Conservation (phyloP, 2,113 vertebrate species). For the Prunella himalayana region DNA sequence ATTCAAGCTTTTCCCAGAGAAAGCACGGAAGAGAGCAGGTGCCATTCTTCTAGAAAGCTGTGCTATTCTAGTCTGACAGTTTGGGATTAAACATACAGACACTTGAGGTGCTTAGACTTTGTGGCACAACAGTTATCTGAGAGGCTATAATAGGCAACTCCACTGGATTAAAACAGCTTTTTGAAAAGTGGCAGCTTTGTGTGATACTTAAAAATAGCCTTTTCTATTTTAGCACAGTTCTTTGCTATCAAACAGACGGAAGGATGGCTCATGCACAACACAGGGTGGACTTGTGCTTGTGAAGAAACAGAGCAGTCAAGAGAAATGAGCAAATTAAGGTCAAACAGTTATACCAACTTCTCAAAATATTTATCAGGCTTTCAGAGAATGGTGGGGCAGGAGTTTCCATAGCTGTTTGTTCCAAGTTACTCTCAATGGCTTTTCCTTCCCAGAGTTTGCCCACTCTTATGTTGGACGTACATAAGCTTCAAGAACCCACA, state of each 20-base stretch:
- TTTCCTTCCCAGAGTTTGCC: not conserved
- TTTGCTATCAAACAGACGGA: not conserved
- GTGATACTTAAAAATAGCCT: not conserved
- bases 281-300: rapidly evolving
- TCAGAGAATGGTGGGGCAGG: not conserved
- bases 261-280: rapidly evolving
- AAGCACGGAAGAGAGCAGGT: not conserved
- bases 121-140: not conserved
- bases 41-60: not conserved
- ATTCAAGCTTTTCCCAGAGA: not conserved
- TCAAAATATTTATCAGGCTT: not conserved
- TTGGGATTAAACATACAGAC: not conserved
- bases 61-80: not conserved
- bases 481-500: not conserved
- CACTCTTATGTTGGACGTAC: not conserved
- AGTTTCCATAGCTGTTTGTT: not conserved
- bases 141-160: not conserved
- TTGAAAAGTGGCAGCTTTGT: not conserved
- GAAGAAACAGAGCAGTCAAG: not conserved
- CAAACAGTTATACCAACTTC: not conserved
- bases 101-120: not conserved
- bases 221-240: not conserved
- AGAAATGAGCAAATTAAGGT: not conserved
- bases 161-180: not conserved
- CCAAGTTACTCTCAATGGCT: not conserved